Evolutionary conservation across 1,140 invertebrate species (phyloP).

Genomic region (Nasonia longicornis): DNA sequence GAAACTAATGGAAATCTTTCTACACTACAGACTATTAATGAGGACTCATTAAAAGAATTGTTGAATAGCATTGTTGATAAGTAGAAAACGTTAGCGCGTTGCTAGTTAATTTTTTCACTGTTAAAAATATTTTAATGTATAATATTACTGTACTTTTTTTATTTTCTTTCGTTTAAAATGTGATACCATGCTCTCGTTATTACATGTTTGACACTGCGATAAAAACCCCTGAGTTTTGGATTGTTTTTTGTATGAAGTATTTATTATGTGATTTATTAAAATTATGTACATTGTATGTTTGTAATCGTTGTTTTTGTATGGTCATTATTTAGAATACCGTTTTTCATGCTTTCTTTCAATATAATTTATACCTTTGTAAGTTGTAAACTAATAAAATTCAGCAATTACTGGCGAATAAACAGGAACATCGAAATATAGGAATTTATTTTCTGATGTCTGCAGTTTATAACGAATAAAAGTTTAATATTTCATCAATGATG

Average conservation of each 20-base stretch:
- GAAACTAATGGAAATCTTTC: constrained; percentile 46
- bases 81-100: constrained; percentile 37
- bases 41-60: constrained; percentile 69
- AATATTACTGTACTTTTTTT: constrained; percentile 1
- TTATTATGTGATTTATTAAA: constrained; percentile 22
- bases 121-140: constrained; percentile 12
- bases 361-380: not conserved
- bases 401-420: too few species aligned
- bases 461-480: too few species aligned
- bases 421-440: not conserved
- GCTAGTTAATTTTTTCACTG: not conserved
- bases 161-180: constrained; percentile 18
- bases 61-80: constrained; percentile 63
- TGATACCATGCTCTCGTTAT: constrained; percentile 20
- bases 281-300: constrained; percentile 1
- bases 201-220: not conserved
- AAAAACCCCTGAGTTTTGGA: constrained; percentile 9
- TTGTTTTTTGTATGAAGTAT: constrained; percentile 22
- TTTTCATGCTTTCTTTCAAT: not conserved
- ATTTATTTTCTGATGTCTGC: too few species aligned
- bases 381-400: not conserved
- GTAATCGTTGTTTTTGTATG: not conserved
- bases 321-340: not conserved
- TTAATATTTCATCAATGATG: too few species aligned
- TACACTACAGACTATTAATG: constrained; percentile 67